Conservation (phyloP, 2,797 vertebrate species). For the Sternarchorhynchus goeldii region DNA sequence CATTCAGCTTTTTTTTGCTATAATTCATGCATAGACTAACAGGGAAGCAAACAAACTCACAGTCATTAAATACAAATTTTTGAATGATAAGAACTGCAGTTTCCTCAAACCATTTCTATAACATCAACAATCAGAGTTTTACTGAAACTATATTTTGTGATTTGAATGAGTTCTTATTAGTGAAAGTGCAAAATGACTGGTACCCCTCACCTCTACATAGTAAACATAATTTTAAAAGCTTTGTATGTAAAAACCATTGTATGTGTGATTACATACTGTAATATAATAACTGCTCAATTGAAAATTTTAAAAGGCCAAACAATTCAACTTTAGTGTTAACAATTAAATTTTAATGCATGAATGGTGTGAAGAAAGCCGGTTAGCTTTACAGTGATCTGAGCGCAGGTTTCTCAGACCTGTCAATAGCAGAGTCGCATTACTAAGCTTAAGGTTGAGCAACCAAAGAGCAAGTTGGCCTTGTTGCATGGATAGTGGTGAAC, state of each 20-base stretch:
- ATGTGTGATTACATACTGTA: too few relatives aligned
- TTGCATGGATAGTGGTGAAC: constrained; percentile 12
- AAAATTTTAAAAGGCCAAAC: too few relatives aligned
- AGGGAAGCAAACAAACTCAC: not conserved
- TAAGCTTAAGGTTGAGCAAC: not conserved
- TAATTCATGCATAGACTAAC: not conserved
- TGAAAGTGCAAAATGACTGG: too few relatives aligned
- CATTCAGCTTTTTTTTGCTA: constrained; percentile 2
- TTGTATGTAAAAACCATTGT: too few relatives aligned
- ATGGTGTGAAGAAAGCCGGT: not conserved
- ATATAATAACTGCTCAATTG: too few relatives aligned
- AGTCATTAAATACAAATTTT: not conserved
- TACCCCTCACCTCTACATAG: too few relatives aligned
- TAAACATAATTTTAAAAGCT: too few relatives aligned
- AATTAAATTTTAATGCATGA: not conserved
- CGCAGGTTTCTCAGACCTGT: not conserved
- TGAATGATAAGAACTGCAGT: too few relatives aligned
- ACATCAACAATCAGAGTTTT: too few relatives aligned
- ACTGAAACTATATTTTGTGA: too few relatives aligned
- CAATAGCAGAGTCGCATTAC: not conserved
- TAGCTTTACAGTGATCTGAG: not conserved
- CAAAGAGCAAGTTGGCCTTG: not conserved
- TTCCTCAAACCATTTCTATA: too few relatives aligned
- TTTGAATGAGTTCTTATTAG: too few relatives aligned
- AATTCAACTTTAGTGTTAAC: not conserved